Evolutionary conservation across 2,113 vertebrate genomes (phyloP).

Genomic region (Pogonocichla stellata): DNA sequence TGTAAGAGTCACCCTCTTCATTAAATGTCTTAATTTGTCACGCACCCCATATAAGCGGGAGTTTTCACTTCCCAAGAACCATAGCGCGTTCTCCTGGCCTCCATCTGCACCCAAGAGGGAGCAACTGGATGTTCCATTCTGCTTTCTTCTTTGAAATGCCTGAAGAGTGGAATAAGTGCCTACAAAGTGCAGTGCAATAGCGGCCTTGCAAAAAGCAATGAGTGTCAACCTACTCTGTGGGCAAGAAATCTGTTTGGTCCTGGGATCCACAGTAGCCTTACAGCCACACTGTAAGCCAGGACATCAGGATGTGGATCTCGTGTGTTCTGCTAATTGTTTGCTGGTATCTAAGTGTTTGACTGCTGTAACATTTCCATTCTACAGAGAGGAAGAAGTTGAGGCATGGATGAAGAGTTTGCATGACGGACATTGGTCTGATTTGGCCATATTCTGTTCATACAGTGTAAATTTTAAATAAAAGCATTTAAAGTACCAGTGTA

Average conservation of each 20-base stretch:
- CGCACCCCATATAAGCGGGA: fast-evolving
- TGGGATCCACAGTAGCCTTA: not conserved
- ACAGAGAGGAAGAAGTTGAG: not conserved
- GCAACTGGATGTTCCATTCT: not conserved
- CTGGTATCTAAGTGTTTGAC: not conserved
- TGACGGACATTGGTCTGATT: not conserved
- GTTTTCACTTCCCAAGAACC: not conserved
- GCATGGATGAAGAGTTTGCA: not conserved
- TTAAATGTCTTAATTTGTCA: not conserved
- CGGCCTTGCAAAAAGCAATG: not conserved
- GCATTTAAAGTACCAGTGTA: not conserved
- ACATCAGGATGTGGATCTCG: not conserved
- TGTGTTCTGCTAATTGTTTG: not conserved
- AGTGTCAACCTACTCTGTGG: not conserved
- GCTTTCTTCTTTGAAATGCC: not conserved
- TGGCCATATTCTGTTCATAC: not conserved
- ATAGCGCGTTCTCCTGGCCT: not conserved
- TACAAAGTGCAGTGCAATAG: not conserved
- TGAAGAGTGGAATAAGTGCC: not conserved
- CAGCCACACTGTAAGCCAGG: not conserved
- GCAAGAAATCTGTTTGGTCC: not conserved
- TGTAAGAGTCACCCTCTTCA: not conserved
- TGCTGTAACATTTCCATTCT: not conserved
- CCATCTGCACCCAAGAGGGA: fast-evolving
- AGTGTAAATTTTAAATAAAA: not conserved